These are phyloP conservation scores for Drosophila setosimentum DNA, from an alignment of 2,888 invertebrate species.

Conservation along the genomic window DNA sequence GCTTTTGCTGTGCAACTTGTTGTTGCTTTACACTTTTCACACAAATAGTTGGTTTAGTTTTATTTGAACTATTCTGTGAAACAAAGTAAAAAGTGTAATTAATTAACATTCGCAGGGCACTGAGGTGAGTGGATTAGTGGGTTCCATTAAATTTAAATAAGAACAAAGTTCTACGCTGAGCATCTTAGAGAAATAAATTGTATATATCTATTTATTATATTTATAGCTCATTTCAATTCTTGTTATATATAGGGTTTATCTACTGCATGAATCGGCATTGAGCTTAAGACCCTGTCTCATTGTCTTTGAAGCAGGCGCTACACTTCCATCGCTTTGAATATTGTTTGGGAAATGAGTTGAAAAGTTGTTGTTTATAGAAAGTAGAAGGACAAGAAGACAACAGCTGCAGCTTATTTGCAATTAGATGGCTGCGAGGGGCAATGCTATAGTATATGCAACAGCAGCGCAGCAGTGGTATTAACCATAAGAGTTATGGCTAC, in stretches of 20 bases:
- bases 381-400: constrained; percentile 5
- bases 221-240: background rate
- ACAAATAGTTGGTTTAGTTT: background rate
- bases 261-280: background rate
- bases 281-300: background rate
- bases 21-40: background rate
- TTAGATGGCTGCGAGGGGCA: background rate
- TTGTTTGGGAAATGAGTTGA: background rate
- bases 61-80: no score
- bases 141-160: background rate
- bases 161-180: background rate
- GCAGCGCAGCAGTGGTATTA: constrained; percentile 8
- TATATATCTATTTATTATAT: background rate
- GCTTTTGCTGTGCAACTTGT: background rate
- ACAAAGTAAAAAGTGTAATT: background rate
- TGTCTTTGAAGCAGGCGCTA: background rate
- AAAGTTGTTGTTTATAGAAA: background rate
- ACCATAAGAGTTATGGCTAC: constrained; percentile 15
- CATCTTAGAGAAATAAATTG: background rate
- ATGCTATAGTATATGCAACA: background rate
- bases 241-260: background rate
- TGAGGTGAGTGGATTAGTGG: background rate
- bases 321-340: background rate
- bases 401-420: constrained; percentile 5
- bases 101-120: background rate